These are phyloP conservation scores for Dipodomys spectabilis DNA, from an alignment of 2,113 vertebrate genomes.

Conservation along the genomic window DNA sequence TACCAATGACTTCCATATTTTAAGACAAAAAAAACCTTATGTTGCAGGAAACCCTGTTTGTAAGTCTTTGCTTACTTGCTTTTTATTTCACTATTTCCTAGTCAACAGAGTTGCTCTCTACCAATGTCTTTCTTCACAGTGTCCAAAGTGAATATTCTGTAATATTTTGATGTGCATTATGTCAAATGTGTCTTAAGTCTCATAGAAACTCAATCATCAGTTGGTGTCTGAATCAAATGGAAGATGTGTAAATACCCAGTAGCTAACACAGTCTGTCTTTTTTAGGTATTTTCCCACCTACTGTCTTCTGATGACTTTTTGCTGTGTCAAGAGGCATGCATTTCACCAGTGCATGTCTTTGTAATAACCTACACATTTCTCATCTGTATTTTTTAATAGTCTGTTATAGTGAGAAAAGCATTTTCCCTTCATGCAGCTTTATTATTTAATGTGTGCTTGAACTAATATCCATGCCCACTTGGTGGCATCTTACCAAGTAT, in stretches of 20 bases:
- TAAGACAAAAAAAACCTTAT: constrained; percentile 69
- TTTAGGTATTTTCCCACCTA: constrained; percentile 68
- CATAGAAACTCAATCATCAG: constrained; percentile 43
- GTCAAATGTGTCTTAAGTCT: constrained; percentile 67
- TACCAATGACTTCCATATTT: constrained; percentile 81
- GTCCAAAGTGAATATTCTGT: constrained; percentile 71
- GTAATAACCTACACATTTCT: constrained; percentile 29
- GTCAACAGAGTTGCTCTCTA: constrained; percentile 53
- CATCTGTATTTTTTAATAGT: constrained; percentile 64
- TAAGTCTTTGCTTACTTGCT: constrained; percentile 66
- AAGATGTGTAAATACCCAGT: constrained; percentile 67
- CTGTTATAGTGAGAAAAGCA: constrained; percentile 52
- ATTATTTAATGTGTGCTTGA: constrained; percentile 65
- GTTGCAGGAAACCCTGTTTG: constrained; percentile 76
- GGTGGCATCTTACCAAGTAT: constrained; percentile 59
- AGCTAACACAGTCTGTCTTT: constrained; percentile 66
- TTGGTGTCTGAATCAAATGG: constrained; percentile 65
- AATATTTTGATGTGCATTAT: constrained; percentile 40
- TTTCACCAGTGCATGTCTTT: constrained; percentile 60
- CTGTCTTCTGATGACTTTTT: constrained; percentile 63
- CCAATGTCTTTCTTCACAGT: constrained; percentile 69
- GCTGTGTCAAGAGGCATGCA: constrained; percentile 55
- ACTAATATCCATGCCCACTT: constrained; percentile 40
- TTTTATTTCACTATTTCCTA: constrained; percentile 65
- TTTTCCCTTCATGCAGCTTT: constrained; percentile 44